Evolutionary conservation across 92 coral and sea anemone genomes (phyloP).

Genomic region (Siderastrea siderea): DNA sequence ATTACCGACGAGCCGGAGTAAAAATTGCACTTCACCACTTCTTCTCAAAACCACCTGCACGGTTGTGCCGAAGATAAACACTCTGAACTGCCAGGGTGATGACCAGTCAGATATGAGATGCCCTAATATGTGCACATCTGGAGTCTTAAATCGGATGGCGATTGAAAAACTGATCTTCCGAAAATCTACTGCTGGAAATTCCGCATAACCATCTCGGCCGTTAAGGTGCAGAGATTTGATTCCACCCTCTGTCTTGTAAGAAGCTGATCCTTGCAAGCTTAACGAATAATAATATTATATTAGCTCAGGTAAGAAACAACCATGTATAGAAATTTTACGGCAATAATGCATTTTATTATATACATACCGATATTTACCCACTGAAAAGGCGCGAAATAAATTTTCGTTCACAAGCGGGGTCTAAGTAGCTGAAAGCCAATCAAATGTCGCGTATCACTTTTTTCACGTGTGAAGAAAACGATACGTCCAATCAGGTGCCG

Average conservation of each 20-base stretch:
- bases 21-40: not conserved
- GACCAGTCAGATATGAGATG: conserved; percentile 74
- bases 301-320: too few relatives aligned
- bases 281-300: too few relatives aligned
- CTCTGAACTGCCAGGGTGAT: conserved; percentile 60
- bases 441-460: too few relatives aligned
- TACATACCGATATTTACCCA: too few relatives aligned
- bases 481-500: too few relatives aligned
- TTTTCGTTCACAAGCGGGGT: too few relatives aligned
- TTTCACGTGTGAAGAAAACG: too few relatives aligned
- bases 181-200: conserved; percentile 58
- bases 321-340: too few relatives aligned
- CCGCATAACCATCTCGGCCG: conserved; percentile 54
- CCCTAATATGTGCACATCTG: not conserved
- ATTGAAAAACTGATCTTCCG: conserved; percentile 51
- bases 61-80: conserved; percentile 15
- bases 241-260: conserved; percentile 31
- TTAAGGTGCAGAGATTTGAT: conserved; percentile 45
- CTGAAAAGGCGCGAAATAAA: too few relatives aligned
- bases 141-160: conserved; percentile 41
- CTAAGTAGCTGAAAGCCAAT: too few relatives aligned
- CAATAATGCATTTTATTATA: too few relatives aligned
- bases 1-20: not conserved
- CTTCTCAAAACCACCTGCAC: conserved; percentile 16
- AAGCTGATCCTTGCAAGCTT: conserved; percentile 20